These are phyloP conservation scores for Menura novaehollandiae DNA, from an alignment of 2,113 vertebrate genomes.

Conservation along the genomic window DNA sequence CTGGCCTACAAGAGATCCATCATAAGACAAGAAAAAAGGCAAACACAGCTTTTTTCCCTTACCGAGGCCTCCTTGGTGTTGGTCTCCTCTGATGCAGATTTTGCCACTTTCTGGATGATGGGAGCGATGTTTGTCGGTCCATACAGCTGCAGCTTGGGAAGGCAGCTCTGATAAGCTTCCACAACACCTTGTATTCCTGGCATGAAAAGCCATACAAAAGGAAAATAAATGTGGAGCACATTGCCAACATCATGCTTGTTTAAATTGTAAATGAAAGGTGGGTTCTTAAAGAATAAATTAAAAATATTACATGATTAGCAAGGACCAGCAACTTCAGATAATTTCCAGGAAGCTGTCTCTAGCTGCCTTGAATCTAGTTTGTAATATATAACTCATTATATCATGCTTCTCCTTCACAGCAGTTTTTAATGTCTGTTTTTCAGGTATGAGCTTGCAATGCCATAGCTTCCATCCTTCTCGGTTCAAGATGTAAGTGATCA, in stretches of 20 bases:
- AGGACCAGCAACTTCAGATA: not conserved
- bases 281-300: not conserved
- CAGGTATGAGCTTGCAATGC: not conserved
- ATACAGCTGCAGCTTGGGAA: conserved; percentile 93
- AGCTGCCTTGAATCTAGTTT: not conserved
- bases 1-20: not conserved
- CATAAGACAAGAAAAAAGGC: not conserved
- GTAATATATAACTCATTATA: not conserved
- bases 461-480: not conserved
- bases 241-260: not conserved
- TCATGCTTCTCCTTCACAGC: not conserved
- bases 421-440: not conserved
- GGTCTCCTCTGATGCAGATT: conserved; percentile 90
- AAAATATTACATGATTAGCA: not conserved
- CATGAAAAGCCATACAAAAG: not conserved
- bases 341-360: not conserved
- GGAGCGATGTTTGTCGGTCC: conserved; percentile 97
- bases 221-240: not conserved
- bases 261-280: not conserved
- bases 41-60: conserved; percentile 30
- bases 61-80: conserved; percentile 95
- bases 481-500: not conserved
- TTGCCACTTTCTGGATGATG: conserved; percentile 96
- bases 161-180: conserved; percentile 95
- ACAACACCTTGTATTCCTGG: conserved; percentile 95